Conservation (phyloP, 2,113 vertebrate genomes). For the Mesembrinibis cayennensis region DNA sequence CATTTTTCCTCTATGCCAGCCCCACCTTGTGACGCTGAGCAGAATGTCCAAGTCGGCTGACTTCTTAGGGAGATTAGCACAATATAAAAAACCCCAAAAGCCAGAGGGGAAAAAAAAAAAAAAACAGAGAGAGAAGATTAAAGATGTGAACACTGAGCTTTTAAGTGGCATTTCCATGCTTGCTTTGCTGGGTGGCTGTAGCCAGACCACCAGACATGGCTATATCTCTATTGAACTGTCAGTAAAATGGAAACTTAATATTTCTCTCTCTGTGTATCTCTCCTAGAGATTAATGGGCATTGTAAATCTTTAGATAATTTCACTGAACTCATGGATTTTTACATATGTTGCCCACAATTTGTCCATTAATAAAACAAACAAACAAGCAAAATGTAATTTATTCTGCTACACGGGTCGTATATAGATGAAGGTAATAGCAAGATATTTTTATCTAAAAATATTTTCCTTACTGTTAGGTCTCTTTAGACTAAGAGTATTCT, state of each 20-base stretch:
- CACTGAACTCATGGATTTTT: neutral
- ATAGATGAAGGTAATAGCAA: neutral
- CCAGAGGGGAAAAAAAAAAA: too few species aligned
- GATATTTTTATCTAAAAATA: neutral
- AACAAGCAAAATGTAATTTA: neutral
- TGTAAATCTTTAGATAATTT: neutral
- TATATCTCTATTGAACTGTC: neutral
- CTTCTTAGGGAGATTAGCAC: neutral
- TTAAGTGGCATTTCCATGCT: neutral
- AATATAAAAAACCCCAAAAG: neutral
- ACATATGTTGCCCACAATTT: neutral
- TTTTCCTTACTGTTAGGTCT: neutral
- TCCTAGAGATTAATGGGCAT: neutral
- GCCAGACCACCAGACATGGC: neutral
- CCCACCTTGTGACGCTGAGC: neutral
- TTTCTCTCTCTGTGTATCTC: neutral
- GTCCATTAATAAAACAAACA: neutral
- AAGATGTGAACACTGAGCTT: neutral
- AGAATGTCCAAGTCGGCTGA: neutral
- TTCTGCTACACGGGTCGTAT: neutral
- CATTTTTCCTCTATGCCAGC: neutral
- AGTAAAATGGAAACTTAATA: neutral
- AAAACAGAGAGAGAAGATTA: fast-evolving
- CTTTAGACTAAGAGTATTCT: neutral
- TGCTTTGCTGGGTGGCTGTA: neutral